Percentiles rank a stretch among this genome's conserved stretches.
These are phyloP conservation scores for Apodemia duryi DNA, from an alignment of 2,888 invertebrate species.

Conservation along the genomic window DNA sequence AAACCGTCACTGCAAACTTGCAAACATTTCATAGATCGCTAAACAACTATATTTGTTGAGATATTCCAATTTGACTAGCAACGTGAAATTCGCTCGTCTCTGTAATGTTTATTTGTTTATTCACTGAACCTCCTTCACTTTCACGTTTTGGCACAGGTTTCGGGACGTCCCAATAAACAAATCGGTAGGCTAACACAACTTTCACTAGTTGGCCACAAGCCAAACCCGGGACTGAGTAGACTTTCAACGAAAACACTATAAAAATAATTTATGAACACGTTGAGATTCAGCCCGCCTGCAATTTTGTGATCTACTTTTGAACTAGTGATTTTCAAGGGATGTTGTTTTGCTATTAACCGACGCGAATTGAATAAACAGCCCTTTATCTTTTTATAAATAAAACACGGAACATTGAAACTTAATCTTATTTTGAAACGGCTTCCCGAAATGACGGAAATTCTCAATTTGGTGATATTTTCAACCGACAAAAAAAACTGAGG, in stretches of 20 bases:
- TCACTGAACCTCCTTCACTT: constrained; percentile 50
- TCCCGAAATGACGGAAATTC: too few species aligned
- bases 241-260: constrained; percentile 58
- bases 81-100: constrained; percentile 43
- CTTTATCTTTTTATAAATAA: constrained; percentile 1
- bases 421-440: too few species aligned
- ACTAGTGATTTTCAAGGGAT: not conserved
- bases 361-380: not conserved
- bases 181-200: constrained; percentile 70
- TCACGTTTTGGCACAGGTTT: constrained; percentile 51
- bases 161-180: constrained; percentile 56
- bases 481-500: too few species aligned
- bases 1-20: constrained; percentile 20
- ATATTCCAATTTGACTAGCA: constrained; percentile 36
- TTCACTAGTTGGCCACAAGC: constrained; percentile 67
- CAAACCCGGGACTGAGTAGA: constrained; percentile 56
- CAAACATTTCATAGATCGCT: constrained; percentile 32
- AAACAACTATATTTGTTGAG: constrained; percentile 34
- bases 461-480: too few species aligned
- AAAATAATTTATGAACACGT: constrained; percentile 52
- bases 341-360: constrained; percentile 9
- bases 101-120: constrained; percentile 56
- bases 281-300: constrained; percentile 3
- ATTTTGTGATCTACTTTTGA: constrained; percentile 9
- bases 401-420: not conserved